Conservation (phyloP, 1,140 invertebrate genomes). For the Globodera rostochiensis region DNA sequence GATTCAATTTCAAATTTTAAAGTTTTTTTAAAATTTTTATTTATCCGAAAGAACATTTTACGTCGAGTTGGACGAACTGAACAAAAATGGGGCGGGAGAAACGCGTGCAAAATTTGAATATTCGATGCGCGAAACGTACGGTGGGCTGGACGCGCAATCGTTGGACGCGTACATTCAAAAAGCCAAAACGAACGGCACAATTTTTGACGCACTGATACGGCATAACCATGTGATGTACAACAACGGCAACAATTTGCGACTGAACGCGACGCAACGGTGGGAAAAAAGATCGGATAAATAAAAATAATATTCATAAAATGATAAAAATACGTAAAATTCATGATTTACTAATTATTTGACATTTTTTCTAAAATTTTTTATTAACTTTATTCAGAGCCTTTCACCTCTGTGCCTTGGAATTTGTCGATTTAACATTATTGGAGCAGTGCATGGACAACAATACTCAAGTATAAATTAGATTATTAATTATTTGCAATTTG, state of each 20-base stretch:
- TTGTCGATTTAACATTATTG: background rate
- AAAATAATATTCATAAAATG: background rate
- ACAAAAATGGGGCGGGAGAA: constrained; percentile 30
- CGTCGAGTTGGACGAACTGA: constrained; percentile 51
- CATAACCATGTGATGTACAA: constrained; percentile 29
- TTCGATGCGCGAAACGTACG: constrained; percentile 49
- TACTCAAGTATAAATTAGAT: background rate
- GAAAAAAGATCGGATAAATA: background rate
- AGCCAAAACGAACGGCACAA: constrained; percentile 25
- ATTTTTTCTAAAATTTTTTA: too few species aligned
- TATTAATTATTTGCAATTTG: too few species aligned
- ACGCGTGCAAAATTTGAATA: constrained; percentile 49
- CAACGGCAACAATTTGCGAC: background rate
- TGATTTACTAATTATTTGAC: too few species aligned
- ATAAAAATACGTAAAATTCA: too few species aligned
- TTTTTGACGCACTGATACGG: constrained; percentile 26
- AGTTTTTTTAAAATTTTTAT: background rate
- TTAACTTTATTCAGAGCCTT: background rate
- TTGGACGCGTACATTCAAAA: constrained; percentile 25
- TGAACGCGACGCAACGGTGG: background rate
- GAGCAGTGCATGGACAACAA: background rate
- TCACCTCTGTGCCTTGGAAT: background rate
- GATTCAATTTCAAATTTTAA: background rate
- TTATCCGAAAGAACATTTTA: constrained; percentile 49
- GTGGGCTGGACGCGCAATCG: constrained; percentile 8